Conservation (phyloP, 2,113 vertebrate species). For the Chamaetylas fuelleborni region DNA sequence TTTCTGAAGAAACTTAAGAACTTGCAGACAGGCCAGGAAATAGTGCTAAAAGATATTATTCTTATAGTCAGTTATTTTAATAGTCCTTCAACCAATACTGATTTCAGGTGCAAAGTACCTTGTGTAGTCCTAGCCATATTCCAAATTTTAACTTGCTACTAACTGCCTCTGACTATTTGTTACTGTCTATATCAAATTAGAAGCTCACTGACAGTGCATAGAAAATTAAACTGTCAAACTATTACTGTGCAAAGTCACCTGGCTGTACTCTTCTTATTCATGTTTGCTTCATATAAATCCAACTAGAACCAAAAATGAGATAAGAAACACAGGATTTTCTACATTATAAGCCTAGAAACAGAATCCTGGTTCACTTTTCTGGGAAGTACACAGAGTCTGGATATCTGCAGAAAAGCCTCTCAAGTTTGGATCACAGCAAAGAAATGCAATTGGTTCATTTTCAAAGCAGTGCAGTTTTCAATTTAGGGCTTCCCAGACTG, state of each 20-base stretch:
- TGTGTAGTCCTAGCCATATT: not conserved
- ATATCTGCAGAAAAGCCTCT: not conserved
- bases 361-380: not conserved
- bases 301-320: not conserved
- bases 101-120: not conserved
- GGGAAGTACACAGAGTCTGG: not conserved
- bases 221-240: not conserved
- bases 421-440: not conserved
- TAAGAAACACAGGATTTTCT: not conserved
- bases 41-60: not conserved
- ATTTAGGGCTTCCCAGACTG: not conserved
- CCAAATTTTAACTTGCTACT: not conserved
- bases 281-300: not conserved
- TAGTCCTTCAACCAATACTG: not conserved
- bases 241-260: not conserved
- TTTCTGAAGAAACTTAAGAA: not conserved
- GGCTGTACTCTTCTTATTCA: not conserved
- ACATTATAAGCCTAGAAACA: not conserved
- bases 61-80: not conserved
- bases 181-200: not conserved
- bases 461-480: not conserved
- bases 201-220: not conserved
- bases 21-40: not conserved
- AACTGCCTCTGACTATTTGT: not conserved
- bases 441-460: not conserved